Evolutionary conservation across 1,140 invertebrate genomes (phyloP).

Genomic region (Galleria mellonella): DNA sequence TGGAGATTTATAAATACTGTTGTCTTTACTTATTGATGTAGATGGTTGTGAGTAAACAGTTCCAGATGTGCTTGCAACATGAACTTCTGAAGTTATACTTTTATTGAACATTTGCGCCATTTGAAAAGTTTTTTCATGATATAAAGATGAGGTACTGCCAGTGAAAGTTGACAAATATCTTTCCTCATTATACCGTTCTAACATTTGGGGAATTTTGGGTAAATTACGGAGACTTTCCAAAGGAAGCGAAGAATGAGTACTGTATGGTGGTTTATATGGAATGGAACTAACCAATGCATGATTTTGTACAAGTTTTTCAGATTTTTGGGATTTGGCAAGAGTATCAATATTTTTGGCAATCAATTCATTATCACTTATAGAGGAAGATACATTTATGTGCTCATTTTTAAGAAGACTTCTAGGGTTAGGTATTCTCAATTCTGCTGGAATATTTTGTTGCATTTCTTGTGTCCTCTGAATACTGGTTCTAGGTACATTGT

Average conservation of each 20-base stretch:
- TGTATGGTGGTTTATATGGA: slow-evolving; percentile 59
- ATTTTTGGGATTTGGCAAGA: slow-evolving; percentile 42
- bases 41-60: slow-evolving; percentile 47
- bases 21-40: slow-evolving; percentile 45
- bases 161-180: slow-evolving; percentile 61
- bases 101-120: slow-evolving; percentile 74
- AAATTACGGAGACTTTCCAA: slow-evolving; percentile 70
- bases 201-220: slow-evolving; percentile 76
- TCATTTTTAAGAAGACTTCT: slow-evolving; percentile 44
- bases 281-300: slow-evolving; percentile 43
- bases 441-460: slow-evolving; percentile 42
- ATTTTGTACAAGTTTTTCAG: slow-evolving; percentile 48
- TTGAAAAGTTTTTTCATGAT: slow-evolving; percentile 69
- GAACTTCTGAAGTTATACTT: slow-evolving; percentile 53
- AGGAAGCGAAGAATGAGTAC: slow-evolving; percentile 43
- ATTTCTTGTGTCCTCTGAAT: slow-evolving; percentile 40
- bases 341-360: slow-evolving; percentile 41
- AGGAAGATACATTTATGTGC: slow-evolving; percentile 23
- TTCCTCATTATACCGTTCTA: slow-evolving; percentile 76
- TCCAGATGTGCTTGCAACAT: slow-evolving; percentile 31
- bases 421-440: slow-evolving; percentile 58
- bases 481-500: slow-evolving; percentile 34
- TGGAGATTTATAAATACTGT: slow-evolving; percentile 41
- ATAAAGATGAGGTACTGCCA: slow-evolving; percentile 48
- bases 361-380: slow-evolving; percentile 28